Base-by-base conservation (phyloP, 2,113 vertebrate species). In the Cheirogaleus medius region DNA sequence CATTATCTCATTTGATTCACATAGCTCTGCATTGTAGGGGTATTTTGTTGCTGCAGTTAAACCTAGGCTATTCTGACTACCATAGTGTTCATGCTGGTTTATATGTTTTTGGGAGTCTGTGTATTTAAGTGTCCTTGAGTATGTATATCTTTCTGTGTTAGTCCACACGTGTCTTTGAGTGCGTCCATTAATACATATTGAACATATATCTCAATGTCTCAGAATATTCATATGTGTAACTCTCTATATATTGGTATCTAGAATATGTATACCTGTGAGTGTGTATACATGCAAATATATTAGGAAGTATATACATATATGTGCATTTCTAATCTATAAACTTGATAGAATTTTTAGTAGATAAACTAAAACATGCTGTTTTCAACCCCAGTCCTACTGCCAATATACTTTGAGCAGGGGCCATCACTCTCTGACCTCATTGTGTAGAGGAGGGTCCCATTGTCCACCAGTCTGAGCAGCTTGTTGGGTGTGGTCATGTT, bases 401-500 rank as follows among this genome's bases (percentile, higher is more conserved):
- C 25, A n/a, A 17, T 37, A 95, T n/a, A 91, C 29, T 23, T 95
- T 97, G 74, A 20, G 42, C 37, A 13, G 8, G 7, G 4, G 2
- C 6, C 12, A 64, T 11, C 42, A 83, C 7, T 80, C 69, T 25
- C 98, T 98, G 86, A 99, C 99, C 99, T 99, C 99, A 99, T 99
- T 84, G 99, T 99, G 98, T 99, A 99, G 34, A 99, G 99, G 11
- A 99, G 99, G 0, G 99, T 99, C 34, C 99, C 99, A 0, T 99
- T 99, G 77, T 99, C 99, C 74, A 99, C 99, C 89, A 99, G 98
- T 85, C 99, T 98, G 97, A 99, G 99, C 18, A 99, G 98, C 96
- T 99, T 99, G 98, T 99, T 99, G 23, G 99, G 99, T 0, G 99
- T 99, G 2, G 99, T 99, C 99, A 99, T 99, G 92, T 99, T 99